Evolutionary conservation across 2,113 vertebrate genomes (phyloP).

Genomic region (Xiphophorus hellerii): DNA sequence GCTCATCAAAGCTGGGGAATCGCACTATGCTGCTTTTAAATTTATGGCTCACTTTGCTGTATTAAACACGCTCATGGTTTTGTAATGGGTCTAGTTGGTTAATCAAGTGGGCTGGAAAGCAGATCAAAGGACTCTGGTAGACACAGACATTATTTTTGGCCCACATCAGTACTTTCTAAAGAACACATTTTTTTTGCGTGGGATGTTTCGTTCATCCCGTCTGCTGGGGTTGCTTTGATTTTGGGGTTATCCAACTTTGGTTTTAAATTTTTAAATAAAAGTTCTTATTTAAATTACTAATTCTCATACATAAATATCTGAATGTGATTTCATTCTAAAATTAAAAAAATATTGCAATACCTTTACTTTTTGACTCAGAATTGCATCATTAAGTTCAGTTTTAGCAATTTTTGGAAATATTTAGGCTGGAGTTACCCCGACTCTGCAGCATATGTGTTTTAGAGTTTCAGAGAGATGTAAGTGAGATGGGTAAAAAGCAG

Average conservation of each 20-base stretch:
- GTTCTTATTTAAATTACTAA: background rate
- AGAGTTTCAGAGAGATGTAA: slow-evolving; percentile 41
- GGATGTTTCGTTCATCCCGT: slow-evolving; percentile 1
- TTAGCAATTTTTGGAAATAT: slow-evolving; percentile 15
- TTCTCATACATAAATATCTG: background rate
- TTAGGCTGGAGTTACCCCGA: background rate
- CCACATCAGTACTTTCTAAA: background rate
- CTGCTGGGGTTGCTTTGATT: background rate
- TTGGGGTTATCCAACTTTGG: background rate
- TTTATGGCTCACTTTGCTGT: slow-evolving; percentile 64
- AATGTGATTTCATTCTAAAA: background rate
- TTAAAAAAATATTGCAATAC: background rate
- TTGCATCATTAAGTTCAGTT: slow-evolving; percentile 10
- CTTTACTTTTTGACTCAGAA: background rate
- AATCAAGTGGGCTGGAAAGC: slow-evolving; percentile 53
- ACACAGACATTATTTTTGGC: slow-evolving; percentile 24
- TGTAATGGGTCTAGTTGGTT: slow-evolving; percentile 53
- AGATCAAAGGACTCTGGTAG: slow-evolving; percentile 55
- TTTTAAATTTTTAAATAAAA: slow-evolving; percentile 1
- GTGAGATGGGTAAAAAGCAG: slow-evolving; percentile 32
- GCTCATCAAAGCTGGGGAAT: slow-evolving; percentile 66
- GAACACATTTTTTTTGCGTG: slow-evolving; percentile 3
- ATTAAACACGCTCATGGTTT: slow-evolving; percentile 64
- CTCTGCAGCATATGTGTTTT: background rate
- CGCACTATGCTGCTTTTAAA: slow-evolving; percentile 61